Conservation (phyloP, 2,113 vertebrate genomes). For the Alces alces region DNA sequence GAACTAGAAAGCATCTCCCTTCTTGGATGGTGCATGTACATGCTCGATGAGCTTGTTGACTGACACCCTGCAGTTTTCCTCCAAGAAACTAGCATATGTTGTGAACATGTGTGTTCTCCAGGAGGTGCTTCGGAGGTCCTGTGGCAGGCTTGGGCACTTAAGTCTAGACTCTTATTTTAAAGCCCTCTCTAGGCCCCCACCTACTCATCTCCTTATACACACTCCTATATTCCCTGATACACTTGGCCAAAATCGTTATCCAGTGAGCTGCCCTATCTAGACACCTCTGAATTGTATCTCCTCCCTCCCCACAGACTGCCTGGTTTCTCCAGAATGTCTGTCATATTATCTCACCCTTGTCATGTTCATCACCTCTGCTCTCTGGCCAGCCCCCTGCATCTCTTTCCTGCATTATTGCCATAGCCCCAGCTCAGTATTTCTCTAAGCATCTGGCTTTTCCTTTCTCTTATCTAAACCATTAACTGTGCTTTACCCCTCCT, state of each 20-base stretch:
- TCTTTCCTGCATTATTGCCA: background rate
- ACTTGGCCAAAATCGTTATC: background rate
- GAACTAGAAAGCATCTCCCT: background rate
- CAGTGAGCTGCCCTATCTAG: background rate
- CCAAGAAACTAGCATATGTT: background rate
- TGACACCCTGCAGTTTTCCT: background rate
- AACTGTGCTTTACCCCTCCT: background rate
- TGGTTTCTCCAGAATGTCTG: background rate
- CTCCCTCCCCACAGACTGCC: background rate
- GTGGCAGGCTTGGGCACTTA: background rate
- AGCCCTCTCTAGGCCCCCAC: background rate
- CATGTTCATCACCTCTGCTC: accelerated
- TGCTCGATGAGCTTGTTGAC: background rate
- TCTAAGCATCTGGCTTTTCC: background rate
- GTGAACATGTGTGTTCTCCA: background rate
- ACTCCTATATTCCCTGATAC: background rate
- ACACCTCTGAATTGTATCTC: background rate
- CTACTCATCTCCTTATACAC: background rate
- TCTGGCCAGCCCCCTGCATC: background rate
- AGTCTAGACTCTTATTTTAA: background rate
- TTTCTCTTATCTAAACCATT: background rate
- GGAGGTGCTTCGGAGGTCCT: background rate
- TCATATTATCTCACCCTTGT: accelerated
- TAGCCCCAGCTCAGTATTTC: background rate
- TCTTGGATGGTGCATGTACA: background rate